Base-by-base conservation (phyloP, 2,113 vertebrate genomes). In the Pholis gunnellus region DNA sequence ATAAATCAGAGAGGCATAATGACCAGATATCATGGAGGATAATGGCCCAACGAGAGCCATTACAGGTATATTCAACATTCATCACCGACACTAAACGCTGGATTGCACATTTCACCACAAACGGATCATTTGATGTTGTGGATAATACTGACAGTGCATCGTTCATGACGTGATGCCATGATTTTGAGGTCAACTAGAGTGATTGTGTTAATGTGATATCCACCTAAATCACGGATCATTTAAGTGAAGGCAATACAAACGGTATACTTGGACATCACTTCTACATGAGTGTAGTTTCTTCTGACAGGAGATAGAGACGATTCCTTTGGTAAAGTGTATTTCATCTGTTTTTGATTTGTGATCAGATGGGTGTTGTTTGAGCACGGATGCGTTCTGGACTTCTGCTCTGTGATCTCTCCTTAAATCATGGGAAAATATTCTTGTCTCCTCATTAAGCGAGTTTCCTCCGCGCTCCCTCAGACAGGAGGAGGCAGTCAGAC, bases 1-100 rank as follows among this genome's bases (percentile, higher is more conserved):
- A 93, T 94, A 87, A 93, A 94, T 92, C 90, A 92, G 88, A 86
- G 44, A 29, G 36, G 75, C 78, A 85, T 90, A 90, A 92, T 93
- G 88, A 91, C 52, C 72, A 87, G 81, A 86, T 84, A 92, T 92
- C 86, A 86, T 72, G 56, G 82, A 76, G 75, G 88, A 92, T 93
- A 92, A 94, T 90, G 89, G 88, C 38, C 61, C 46, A 87, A 82
- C 83, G 72, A 70, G 67, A 80, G 72, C 75, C 73, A 86, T 88
- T 82, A 88, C 78, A 89, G 89, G 89, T 91, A 73, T 66, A 92
- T 84, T 78, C 83, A 86, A 79, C 75, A 74, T 77, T 85, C 86
- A 80, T 78, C 82, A 42, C 11, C 44, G 59, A 60, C 57, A 31
- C 76, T 50, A 73, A 92, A 88, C 31, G 36, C 81, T 56, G 9